phyloP scores from a whole-genome alignment of 2,797 vertebrate genomes.

The Gymnopithys bicolor region DNA sequence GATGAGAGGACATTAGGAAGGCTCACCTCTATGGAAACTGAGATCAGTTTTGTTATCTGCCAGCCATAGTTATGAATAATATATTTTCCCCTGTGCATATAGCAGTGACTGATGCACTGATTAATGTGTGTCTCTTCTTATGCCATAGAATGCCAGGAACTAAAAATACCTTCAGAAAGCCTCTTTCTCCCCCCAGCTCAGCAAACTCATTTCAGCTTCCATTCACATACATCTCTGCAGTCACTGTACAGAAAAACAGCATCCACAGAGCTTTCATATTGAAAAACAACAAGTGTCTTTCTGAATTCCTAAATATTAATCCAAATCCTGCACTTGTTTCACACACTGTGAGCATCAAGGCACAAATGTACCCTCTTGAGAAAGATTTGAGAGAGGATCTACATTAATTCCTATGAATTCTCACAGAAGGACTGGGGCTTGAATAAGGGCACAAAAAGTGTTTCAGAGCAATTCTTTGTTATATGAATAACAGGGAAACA shows the following conservation, averaged over 20 bases:
- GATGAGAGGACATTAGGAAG: neutral
- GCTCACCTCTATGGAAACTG: neutral
- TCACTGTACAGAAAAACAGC: neutral
- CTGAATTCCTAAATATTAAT: neutral
- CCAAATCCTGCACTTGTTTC: neutral
- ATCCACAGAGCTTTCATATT: neutral
- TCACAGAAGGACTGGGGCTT: neutral
- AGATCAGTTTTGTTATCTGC: conserved; percentile 20
- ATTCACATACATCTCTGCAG: neutral
- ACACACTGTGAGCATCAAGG: neutral
- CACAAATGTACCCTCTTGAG: neutral
- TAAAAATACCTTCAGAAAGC: neutral
- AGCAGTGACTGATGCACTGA: neutral
- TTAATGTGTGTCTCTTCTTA: neutral
- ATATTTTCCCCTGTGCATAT: neutral
- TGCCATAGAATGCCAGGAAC: neutral
- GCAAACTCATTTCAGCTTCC: neutral
- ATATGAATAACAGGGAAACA: fast-evolving
- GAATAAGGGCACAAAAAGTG: neutral
- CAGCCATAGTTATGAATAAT: conserved; percentile 16
- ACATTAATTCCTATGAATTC: neutral
- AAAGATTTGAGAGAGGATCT: neutral
- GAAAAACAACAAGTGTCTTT: neutral
- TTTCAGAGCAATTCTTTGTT: neutral
- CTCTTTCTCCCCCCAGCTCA: neutral